Evolutionary conservation across 2,797 vertebrate species (phyloP), one percentile per base, ranked within the genome.

Genomic region (Manis javanica): DNA sequence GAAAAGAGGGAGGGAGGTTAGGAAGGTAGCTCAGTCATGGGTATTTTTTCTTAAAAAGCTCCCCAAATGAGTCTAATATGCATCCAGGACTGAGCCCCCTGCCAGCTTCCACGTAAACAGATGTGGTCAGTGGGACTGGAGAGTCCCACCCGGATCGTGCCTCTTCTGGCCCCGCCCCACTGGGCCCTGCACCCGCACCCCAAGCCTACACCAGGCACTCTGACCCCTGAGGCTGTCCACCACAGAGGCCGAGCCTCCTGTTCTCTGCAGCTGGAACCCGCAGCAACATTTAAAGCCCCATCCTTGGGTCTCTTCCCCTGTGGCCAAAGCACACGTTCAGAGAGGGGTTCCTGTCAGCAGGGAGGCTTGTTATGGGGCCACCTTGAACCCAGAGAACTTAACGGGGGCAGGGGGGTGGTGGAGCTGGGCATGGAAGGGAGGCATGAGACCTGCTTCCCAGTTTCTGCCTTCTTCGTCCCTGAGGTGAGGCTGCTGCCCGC

Each of bases 111-210:
- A 16, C 2, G 16, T 26, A 49, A 13, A 14, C 23, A 53, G 21
- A 39, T 5, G 13, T 18, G 59, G 85, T 42, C 61, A 7, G 42
- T 1, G 0, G 34, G 39, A 24, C 16, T 10, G 4, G 53, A 31
- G 46, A 57, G 49, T 23, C 18, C 0, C 2, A 0, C 8, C 5
- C 3, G n/a, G 23, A 6, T 34, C 13, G 7, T 3, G 12, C 26
- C 31, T 37, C 39, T 37, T 37, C 26, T 74, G 57, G 72, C 83
- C 29, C 74, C 19, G 14, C 26, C 31, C 29, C 7, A 4, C 1
- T 14, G 24, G 5, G 4, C 26, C 37, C 85, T 31, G 8, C 26
- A 21, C 19, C 16, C 37, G 1, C 0, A 11, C 46, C 24, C 26
- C 42, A 3, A 4, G 10, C 66, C 3, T 5, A 16, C 18, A 5